Evolutionary conservation across 2,113 vertebrate species (phyloP).

Genomic region (Colius striatus): DNA sequence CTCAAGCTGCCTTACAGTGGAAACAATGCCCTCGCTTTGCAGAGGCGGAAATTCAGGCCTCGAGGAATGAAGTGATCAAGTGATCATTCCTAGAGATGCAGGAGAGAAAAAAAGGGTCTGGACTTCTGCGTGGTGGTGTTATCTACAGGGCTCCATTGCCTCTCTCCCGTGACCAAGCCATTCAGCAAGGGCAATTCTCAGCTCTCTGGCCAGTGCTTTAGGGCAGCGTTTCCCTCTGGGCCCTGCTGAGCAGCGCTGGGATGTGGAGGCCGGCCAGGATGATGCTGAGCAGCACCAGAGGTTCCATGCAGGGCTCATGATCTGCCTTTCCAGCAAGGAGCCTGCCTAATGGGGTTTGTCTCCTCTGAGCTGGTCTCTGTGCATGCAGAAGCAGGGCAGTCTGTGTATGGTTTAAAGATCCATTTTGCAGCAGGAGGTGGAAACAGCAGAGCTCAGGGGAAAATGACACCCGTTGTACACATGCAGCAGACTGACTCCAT

Average conservation of each 20-base stretch:
- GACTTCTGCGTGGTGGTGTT: not conserved
- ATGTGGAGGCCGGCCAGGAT: accelerated
- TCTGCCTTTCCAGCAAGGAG: not conserved
- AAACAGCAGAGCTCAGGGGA: accelerated
- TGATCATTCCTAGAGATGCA: not conserved
- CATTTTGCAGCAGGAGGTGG: not conserved
- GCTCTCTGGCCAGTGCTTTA: not conserved
- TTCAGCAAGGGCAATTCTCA: accelerated
- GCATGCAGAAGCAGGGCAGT: not conserved
- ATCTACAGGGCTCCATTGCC: not conserved
- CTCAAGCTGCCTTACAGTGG: not conserved
- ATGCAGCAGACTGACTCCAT: not conserved
- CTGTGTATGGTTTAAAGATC: not conserved
- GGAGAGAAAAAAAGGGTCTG: not conserved
- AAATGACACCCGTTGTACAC: not conserved
- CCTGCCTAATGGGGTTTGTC: not conserved
- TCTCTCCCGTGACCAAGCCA: not conserved
- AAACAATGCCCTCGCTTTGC: not conserved
- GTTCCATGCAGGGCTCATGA: accelerated
- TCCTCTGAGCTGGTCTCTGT: not conserved
- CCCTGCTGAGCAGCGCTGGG: not conserved
- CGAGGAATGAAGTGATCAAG: not conserved
- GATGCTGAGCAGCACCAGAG: accelerated
- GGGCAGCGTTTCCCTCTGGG: not conserved
- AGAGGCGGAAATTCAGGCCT: not conserved